These are phyloP conservation scores for Cephalopholis sonnerati DNA, from an alignment of 2,113 vertebrate genomes.

Conservation along the genomic window DNA sequence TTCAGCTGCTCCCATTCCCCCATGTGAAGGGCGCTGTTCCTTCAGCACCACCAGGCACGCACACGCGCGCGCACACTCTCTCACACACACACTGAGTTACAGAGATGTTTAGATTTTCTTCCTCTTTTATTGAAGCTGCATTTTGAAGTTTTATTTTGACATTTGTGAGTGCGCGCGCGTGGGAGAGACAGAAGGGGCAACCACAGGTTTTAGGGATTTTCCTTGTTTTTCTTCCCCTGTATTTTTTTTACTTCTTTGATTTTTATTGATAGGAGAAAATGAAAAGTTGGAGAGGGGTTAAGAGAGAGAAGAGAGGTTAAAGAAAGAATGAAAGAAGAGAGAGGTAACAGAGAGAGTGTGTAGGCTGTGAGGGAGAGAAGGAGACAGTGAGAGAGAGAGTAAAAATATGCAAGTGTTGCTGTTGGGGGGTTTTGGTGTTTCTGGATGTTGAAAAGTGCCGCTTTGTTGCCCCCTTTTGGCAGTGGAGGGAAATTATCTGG, in stretches of 20 bases:
- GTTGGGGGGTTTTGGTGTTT: not conserved
- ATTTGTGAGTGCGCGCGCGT: not conserved
- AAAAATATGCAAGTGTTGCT: not conserved
- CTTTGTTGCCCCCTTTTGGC: slow-evolving; percentile 77
- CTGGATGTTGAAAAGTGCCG: slow-evolving; percentile 42
- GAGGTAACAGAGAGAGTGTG: not conserved
- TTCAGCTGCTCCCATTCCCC: slow-evolving; percentile 9
- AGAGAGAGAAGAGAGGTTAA: not conserved
- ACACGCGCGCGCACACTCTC: not conserved
- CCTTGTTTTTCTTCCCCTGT: not conserved
- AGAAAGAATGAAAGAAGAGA: not conserved
- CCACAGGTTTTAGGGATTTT: not conserved
- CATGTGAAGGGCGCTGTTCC: slow-evolving; percentile 56
- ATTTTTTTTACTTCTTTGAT: not conserved
- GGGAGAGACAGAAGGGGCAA: not conserved
- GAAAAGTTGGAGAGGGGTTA: no score
- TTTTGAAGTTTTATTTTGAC: not conserved
- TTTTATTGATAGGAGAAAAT: not conserved
- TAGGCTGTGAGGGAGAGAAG: not conserved
- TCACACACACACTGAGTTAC: not conserved
- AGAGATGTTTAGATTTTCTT: not conserved
- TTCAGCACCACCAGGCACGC: slow-evolving; percentile 64
- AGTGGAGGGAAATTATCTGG: slow-evolving; percentile 26
- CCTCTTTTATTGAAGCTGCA: not conserved
- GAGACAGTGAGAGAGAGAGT: not conserved